Evolutionary conservation across 2,113 vertebrate species (phyloP), one percentile per base, ranked within the genome.

Genomic region (Odocoileus hemionus): DNA sequence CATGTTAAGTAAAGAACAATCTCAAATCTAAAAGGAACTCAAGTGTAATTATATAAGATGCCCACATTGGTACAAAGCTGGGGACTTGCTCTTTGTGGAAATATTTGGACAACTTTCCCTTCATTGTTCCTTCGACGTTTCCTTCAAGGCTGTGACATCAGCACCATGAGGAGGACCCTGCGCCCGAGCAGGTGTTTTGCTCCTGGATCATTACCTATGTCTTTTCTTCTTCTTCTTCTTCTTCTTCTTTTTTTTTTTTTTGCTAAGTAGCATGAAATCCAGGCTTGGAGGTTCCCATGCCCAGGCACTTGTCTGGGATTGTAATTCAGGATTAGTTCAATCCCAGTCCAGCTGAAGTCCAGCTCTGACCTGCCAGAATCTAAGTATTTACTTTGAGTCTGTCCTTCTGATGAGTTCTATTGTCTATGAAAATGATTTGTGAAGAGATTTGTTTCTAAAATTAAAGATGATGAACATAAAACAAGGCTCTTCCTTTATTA

Each of bases 391-490:
- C 36, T 15, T 47, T 43, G 87, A 58, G 36, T 70, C 21, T 80
- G 50, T 78, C 36, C 60, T 87, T 96, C 30, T 61, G 52, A 92
- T 91, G 89, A 86, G 43, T 92, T 85, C 79, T 36, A 28, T 58
- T 45, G 89, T 15, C n/a, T 76, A 17, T 89, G 60, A 64, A 91
- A 89, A 76, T 84, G 60, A 83, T 54, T 23, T 57, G 9, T 74
- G 58, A 84, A 90, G 17, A 6, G 14, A 19, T 21, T 21, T 21
- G 67, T 96, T 95, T 54, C 54, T 74, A 78, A 93, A 84, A 58
- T 84, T 91, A 93, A 97, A 95, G 45, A 82, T 36, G 28, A 39
- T 87, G 2, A 89, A 39, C 39, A 74, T 26, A 83, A 96, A 97
- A 60, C 30, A 50, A 96, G 39, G 21, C 13, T 43, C 36, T 87